phyloP scores from a whole-genome alignment of 2,888 invertebrate species.

The Orthosia incerta region DNA sequence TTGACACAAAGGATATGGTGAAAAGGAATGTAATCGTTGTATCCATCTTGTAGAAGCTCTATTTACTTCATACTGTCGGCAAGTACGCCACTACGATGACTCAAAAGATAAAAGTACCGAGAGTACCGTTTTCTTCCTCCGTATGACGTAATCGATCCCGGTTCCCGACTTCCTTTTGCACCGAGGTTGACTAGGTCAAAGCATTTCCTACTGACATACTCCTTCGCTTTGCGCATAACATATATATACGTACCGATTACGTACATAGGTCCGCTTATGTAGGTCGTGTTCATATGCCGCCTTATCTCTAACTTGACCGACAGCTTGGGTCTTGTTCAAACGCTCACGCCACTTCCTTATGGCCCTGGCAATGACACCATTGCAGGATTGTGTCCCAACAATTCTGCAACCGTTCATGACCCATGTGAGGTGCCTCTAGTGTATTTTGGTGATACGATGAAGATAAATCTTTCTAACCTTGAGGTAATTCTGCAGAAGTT shows the following conservation, averaged over 20 bases:
- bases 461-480: conserved; percentile 5
- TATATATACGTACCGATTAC: background rate
- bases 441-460: background rate
- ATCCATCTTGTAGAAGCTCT: too few relatives aligned
- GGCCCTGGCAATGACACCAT: conserved; percentile 10
- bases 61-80: background rate
- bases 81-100: background rate
- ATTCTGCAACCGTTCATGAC: conserved; percentile 16
- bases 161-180: conserved; percentile 41
- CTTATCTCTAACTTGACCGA: conserved; percentile 48
- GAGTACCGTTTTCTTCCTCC: conserved; percentile 32
- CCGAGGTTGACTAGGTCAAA: conserved; percentile 49
- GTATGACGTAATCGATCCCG: conserved; percentile 37
- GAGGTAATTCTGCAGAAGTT: background rate
- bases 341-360: conserved; percentile 18
- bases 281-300: conserved; percentile 17
- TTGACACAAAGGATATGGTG: conserved; percentile 16
- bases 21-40: background rate
- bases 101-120: conserved; percentile 16
- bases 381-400: conserved; percentile 27
- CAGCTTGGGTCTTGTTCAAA: conserved; percentile 28
- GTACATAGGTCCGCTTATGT: conserved; percentile 7
- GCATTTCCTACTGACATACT: conserved; percentile 33
- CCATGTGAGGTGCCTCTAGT: background rate
- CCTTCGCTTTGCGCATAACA: conserved; percentile 9